Percentiles rank a stretch among this genome's conserved stretches.
Conservation (phyloP, 2,888 invertebrate genomes). For the Mythimna lalbum region DNA sequence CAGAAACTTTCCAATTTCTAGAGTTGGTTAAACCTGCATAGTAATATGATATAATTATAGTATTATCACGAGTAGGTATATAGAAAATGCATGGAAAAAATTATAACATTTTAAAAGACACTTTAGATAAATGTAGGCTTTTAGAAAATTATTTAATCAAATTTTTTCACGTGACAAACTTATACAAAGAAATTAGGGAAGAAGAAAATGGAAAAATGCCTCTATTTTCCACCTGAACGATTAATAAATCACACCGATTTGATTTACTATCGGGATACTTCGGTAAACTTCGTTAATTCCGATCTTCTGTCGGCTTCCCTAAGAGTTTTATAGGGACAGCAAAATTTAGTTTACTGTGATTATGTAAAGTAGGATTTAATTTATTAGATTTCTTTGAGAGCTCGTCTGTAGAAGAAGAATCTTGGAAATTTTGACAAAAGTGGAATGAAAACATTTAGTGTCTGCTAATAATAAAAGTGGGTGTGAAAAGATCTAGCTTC, state of each 20-base stretch:
- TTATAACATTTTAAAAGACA: neutral
- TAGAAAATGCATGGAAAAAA: neutral
- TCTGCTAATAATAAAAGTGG: too few relatives aligned
- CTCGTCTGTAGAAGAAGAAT: neutral
- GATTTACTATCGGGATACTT: slow-evolving; percentile 49
- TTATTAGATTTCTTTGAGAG: slow-evolving; percentile 14
- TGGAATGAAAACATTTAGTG: neutral
- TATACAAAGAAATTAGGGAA: slow-evolving; percentile 13
- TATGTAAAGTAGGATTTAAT: slow-evolving; percentile 17
- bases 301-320: slow-evolving; percentile 17
- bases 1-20: too few relatives aligned
- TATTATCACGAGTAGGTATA: too few relatives aligned
- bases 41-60: too few relatives aligned
- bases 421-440: neutral
- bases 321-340: slow-evolving; percentile 18
- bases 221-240: slow-evolving; percentile 43
- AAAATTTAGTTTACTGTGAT: slow-evolving; percentile 26
- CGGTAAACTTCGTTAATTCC: slow-evolving; percentile 36
- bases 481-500: neutral
- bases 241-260: slow-evolving; percentile 48
- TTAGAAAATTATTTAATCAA: slow-evolving; percentile 22
- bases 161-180: slow-evolving; percentile 25
- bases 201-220: slow-evolving; percentile 35
- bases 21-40: too few relatives aligned
- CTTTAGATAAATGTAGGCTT: neutral